Percentiles rank a stretch among this genome's conserved stretches.
These are phyloP conservation scores for Artibeus lituratus DNA, from an alignment of 2,797 vertebrate species.

Conservation along the genomic window DNA sequence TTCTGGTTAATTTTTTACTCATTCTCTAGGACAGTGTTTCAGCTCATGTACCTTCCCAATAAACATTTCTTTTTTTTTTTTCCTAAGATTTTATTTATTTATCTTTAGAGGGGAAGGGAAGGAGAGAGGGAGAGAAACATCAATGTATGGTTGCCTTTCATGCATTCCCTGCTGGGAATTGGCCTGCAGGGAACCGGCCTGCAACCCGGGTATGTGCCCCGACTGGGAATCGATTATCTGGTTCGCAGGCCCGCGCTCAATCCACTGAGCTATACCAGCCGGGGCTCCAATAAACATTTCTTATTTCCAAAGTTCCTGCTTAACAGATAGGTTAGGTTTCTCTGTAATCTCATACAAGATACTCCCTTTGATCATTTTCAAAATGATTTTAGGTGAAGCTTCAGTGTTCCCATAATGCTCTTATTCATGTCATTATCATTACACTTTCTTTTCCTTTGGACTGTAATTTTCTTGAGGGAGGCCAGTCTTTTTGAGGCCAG, in stretches of 20 bases:
- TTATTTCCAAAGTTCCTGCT: not conserved
- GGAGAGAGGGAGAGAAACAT: too few species aligned
- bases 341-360: not conserved
- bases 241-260: too few species aligned
- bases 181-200: too few species aligned
- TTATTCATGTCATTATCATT: not conserved
- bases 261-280: too few species aligned
- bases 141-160: too few species aligned
- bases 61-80: not conserved
- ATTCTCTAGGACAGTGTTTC: not conserved
- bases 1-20: not conserved
- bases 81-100: too few species aligned
- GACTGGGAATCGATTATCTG: too few species aligned
- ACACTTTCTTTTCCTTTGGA: not conserved
- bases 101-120: too few species aligned
- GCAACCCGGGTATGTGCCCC: too few species aligned
- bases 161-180: too few species aligned
- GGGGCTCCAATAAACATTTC: not conserved
- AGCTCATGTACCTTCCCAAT: not conserved
- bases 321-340: not conserved
- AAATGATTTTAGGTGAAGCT: not conserved
- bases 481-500: not conserved
- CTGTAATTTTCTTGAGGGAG: not conserved
- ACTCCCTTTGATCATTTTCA: not conserved
- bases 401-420: not conserved